Conservation (phyloP, 2,113 vertebrate species). For the Nibea coibor region DNA sequence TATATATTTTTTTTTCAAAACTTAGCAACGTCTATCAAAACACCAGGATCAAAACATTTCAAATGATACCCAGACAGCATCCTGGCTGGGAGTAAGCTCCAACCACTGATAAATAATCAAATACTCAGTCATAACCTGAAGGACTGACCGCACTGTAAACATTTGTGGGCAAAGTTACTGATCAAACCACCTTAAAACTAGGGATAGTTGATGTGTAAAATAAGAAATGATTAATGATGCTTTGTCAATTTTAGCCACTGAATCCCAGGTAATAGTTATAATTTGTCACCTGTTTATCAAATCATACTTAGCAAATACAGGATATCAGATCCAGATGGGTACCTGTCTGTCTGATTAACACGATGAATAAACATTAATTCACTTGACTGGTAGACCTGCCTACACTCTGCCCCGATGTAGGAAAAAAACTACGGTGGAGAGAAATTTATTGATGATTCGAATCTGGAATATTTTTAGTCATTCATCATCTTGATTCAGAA, state of each 20-base stretch:
- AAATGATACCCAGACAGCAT: not conserved
- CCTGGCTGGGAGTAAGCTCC: not conserved
- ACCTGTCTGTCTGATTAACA: not conserved
- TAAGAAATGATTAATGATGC: not conserved
- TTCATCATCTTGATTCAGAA: conserved; percentile 54
- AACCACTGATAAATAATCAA: not conserved
- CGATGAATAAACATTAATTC: conserved; percentile 19
- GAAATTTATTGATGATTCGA: conserved; percentile 48
- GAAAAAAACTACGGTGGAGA: conserved; percentile 1
- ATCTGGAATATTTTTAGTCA: conserved; percentile 55
- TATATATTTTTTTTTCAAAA: too few relatives aligned
- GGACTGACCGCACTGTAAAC: not conserved
- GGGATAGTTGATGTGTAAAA: not conserved
- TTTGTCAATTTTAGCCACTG: not conserved
- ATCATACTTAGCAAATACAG: not conserved
- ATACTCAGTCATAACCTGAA: not conserved
- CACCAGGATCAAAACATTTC: not conserved
- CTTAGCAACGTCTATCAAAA: not conserved
- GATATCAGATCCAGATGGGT: conserved; percentile 5
- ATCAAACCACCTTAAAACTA: not conserved
- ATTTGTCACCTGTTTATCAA: not conserved
- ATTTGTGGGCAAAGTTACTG: not conserved
- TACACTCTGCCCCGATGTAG: not conserved
- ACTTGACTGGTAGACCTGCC: not conserved
- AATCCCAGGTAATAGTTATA: not conserved